These are phyloP conservation scores for Corydoras maculifer DNA, from an alignment of 2,113 vertebrate species.

Conservation along the genomic window DNA sequence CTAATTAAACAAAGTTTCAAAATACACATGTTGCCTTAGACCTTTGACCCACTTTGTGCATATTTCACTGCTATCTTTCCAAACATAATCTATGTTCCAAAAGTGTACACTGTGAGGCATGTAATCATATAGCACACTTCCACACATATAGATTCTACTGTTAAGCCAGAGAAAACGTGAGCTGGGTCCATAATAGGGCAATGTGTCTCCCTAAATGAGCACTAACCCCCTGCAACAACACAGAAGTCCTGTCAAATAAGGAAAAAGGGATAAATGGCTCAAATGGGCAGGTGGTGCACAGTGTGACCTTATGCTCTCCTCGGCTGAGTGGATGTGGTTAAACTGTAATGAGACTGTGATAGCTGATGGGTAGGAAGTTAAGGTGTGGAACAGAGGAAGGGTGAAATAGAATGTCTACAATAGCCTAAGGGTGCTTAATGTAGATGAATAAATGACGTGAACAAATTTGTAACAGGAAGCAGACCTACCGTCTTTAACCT, in stretches of 20 bases:
- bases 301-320: slow-evolving; percentile 6
- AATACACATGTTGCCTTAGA: too few species aligned
- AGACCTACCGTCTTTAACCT: slow-evolving; percentile 92
- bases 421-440: background rate
- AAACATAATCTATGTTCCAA: too few species aligned
- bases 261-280: background rate
- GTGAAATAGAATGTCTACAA: background rate
- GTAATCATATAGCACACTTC: too few species aligned
- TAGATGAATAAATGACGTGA: background rate
- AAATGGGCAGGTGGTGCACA: slow-evolving; percentile 2
- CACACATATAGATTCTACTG: too few species aligned
- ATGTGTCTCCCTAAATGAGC: background rate
- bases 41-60: too few species aligned
- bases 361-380: slow-evolving; percentile 15
- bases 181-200: background rate
- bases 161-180: too few species aligned
- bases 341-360: background rate
- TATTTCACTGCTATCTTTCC: too few species aligned
- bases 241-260: background rate
- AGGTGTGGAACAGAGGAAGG: slow-evolving; percentile 1
- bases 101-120: too few species aligned
- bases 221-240: background rate
- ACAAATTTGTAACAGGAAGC: background rate
- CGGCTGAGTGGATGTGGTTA: background rate
- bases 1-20: too few species aligned